Conservation (phyloP, 2,113 vertebrate genomes). For the Nothobranchius furzeri region DNA sequence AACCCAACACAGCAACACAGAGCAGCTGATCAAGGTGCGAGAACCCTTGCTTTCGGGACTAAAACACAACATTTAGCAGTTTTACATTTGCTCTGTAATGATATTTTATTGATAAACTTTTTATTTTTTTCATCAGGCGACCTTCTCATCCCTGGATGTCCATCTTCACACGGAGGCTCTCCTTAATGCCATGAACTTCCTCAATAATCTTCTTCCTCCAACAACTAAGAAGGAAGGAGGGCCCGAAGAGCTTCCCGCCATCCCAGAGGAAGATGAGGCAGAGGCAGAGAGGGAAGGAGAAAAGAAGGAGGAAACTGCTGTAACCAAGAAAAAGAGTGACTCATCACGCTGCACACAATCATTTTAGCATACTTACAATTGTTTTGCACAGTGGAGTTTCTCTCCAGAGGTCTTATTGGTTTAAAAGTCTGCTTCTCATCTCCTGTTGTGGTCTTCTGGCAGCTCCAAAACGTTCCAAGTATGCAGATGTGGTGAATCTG, state of each 20-base stretch:
- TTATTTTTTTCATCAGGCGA: slow-evolving; percentile 68
- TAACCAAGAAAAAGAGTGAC: slow-evolving; percentile 70
- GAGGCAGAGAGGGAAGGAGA: slow-evolving; percentile 73
- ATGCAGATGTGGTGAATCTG: slow-evolving; percentile 87
- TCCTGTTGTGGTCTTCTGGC: not conserved
- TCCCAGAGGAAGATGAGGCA: slow-evolving; percentile 74
- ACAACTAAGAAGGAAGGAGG: slow-evolving; percentile 74
- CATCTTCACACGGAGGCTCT: slow-evolving; percentile 95
- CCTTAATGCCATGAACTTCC: slow-evolving; percentile 88
- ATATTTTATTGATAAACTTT: not conserved
- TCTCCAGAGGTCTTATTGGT: not conserved
- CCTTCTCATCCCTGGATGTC: slow-evolving; percentile 94
- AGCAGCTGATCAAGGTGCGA: slow-evolving; percentile 91
- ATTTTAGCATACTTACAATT: not conserved
- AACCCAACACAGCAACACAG: slow-evolving; percentile 84
- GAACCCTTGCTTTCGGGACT: not conserved
- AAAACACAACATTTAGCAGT: too few relatives aligned
- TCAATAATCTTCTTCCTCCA: slow-evolving; percentile 85
- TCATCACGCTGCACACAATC: not conserved
- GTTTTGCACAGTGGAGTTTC: not conserved
- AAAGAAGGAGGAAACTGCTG: slow-evolving; percentile 81
- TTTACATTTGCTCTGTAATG: not conserved
- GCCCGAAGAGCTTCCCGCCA: slow-evolving; percentile 70
- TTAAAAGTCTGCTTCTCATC: slow-evolving; percentile 1
- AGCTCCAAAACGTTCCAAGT: slow-evolving; percentile 85